Base-by-base conservation (phyloP, 2,888 invertebrate genomes). In the Pristionchus japonicus region DNA sequence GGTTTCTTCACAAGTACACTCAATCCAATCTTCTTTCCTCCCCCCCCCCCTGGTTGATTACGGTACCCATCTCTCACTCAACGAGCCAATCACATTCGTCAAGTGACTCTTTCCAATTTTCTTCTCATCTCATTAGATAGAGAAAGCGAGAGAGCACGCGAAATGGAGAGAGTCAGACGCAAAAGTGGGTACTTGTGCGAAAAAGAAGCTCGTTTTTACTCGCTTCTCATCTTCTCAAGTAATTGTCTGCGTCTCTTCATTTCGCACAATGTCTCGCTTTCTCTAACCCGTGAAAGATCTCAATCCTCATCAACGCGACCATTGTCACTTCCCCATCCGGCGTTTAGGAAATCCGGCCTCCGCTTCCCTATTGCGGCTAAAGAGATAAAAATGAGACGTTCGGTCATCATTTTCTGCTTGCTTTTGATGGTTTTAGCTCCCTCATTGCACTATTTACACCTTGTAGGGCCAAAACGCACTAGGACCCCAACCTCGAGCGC, bases 61-160 rank as follows among this genome's bases (percentile, higher is more conserved):
- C 77, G 77, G 77, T 77, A 77, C n/a, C 70, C 70, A 37, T 37
- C 70, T 9, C 43, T 43, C 77, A 77, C 77, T 77, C 77, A 77
- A 77, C 43, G 40, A 77, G 43, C 77, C 40, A 77, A 77, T 77
- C 43, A 27, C 31, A 3, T 2, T 77, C 77, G 23, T 40, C 43
- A 74, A 74, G 74, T 74, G 43, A 11, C 13, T 70, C 70, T 70
- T 23, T 40, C 70, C 40, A 37, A 3, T 40, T 74, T 40, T 74
- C 40, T 20, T 40, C 37, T 40, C 0, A 20, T 74, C 40, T 74
- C 70, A 1, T 13, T 9, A 4, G 70, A 15, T 40, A 74, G 70
- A 74, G 0, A 9, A 20, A 23, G 23, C 20, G 1, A 37, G 34
- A 31, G 17, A 67, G 17, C 17, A 67, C 13, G 34, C 0, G 4